These are phyloP conservation scores for Cataglyphis altisquamis DNA, from an alignment of 2,888 invertebrate species.

Conservation along the genomic window DNA sequence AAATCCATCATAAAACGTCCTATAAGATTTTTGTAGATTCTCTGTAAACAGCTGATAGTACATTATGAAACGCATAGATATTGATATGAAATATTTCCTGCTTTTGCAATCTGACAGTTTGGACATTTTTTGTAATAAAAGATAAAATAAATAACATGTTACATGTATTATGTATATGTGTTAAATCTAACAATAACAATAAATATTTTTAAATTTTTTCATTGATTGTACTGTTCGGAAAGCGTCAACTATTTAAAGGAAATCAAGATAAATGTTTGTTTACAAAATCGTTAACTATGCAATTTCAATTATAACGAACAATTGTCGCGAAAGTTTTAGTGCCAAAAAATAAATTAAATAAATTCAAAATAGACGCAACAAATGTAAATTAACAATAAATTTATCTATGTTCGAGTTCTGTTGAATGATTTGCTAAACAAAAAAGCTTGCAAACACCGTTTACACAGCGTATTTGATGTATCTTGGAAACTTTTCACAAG, in stretches of 20 bases:
- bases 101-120: neutral
- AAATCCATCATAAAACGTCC: conserved; percentile 7
- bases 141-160: neutral
- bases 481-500: neutral
- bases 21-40: neutral
- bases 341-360: neutral
- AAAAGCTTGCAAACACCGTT: neutral
- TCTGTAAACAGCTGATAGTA: neutral
- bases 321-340: neutral
- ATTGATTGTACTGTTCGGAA: neutral
- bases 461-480: neutral
- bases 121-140: neutral
- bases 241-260: neutral
- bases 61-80: neutral
- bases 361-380: neutral
- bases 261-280: neutral
- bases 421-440: neutral
- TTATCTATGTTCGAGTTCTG: neutral
- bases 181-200: neutral
- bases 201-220: neutral
- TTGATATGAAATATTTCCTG: neutral
- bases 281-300: neutral
- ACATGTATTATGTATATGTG: neutral
- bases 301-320: neutral
- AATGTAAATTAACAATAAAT: neutral